Evolutionary conservation across 1,140 invertebrate species (phyloP).

Genomic region (Drosophila bifasciata): DNA sequence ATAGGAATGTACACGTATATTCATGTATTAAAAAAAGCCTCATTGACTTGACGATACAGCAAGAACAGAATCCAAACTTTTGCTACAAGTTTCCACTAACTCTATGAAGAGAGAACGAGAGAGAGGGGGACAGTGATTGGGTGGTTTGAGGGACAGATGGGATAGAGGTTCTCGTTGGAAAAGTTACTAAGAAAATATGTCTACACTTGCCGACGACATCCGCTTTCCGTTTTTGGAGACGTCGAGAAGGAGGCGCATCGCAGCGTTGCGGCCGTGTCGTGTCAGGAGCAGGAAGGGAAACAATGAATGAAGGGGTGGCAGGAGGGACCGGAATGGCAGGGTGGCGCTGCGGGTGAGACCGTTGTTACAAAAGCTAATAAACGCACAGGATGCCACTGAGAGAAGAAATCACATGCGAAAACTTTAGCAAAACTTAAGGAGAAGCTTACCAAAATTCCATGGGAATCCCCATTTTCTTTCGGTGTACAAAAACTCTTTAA

Average conservation of each 20-base stretch:
- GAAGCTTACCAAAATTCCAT: not conserved
- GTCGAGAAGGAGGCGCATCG: conserved; percentile 14
- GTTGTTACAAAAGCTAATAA: conserved; percentile 60
- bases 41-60: conserved; percentile 74
- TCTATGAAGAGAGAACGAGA: not conserved
- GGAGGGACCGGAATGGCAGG: too few species aligned
- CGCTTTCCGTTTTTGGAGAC: conserved; percentile 60
- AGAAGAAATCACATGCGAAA: conserved; percentile 3
- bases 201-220: conserved; percentile 72
- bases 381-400: conserved; percentile 23
- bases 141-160: too few species aligned
- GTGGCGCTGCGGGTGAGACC: too few species aligned
- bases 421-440: not conserved
- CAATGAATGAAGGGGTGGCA: too few species aligned
- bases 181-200: conserved; percentile 75
- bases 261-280: conserved; percentile 31
- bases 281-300: conserved; percentile 17
- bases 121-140: not conserved
- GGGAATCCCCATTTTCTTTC: not conserved
- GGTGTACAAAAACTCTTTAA: not conserved
- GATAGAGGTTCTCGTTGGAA: conserved; percentile 4
- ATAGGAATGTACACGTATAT: too few species aligned
- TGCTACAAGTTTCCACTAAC: conserved; percentile 55
- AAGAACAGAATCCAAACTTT: conserved; percentile 43
- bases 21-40: conserved; percentile 53